Conservation (phyloP, 2,113 vertebrate genomes). For the Aix galericulata region DNA sequence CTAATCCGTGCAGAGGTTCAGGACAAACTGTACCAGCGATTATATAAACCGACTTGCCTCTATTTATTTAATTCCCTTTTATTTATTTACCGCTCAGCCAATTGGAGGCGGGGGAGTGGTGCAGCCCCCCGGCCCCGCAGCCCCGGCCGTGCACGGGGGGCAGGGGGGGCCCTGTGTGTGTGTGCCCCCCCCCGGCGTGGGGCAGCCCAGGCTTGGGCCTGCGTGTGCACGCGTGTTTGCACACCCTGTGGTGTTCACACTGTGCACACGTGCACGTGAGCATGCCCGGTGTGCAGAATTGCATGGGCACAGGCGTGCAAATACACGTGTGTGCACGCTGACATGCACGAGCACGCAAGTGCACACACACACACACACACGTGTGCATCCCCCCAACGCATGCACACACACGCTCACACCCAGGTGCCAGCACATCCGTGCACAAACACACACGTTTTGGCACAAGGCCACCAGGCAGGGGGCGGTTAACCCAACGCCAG, state of each 20-base stretch:
- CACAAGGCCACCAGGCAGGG: rapidly evolving
- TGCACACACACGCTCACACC: background rate
- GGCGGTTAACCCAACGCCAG: rapidly evolving
- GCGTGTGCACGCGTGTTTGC: rapidly evolving
- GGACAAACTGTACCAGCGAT: constrained; percentile 72
- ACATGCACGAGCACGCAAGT: rapidly evolving
- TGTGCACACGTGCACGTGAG: too few species aligned
- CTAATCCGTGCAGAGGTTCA: constrained; percentile 69
- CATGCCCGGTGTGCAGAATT: background rate
- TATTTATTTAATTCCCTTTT: constrained; percentile 74
- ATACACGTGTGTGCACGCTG: rapidly evolving
- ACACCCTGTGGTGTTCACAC: rapidly evolving
- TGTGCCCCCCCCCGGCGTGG: background rate
- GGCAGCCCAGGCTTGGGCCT: background rate
- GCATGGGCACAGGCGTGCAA: rapidly evolving
- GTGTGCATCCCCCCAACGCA: too few species aligned
- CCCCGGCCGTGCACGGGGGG: background rate
- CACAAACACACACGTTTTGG: background rate
- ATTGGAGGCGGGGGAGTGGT: constrained; percentile 49
- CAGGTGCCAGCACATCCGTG: rapidly evolving
- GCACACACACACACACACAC: rapidly evolving
- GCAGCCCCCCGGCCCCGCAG: background rate
- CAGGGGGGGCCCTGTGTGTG: rapidly evolving
- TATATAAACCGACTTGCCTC: constrained; percentile 73
- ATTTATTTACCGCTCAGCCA: constrained; percentile 61